Base-by-base conservation (phyloP, 1,140 invertebrate genomes). In the Trachymyrmex septentrionalis region DNA sequence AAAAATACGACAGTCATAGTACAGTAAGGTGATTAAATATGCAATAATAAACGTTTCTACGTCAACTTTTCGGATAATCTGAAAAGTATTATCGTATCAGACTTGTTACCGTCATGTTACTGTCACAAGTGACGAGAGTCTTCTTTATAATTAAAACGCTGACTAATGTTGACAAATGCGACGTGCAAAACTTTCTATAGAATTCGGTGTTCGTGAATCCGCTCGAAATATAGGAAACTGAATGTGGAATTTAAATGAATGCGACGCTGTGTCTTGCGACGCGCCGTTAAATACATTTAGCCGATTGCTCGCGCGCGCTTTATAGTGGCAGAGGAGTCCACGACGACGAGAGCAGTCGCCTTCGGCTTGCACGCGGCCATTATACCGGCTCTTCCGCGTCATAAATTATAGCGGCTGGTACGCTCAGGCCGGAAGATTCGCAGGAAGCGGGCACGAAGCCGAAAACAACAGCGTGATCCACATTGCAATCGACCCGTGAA, bases 391-490 rank as follows among this genome's bases (percentile, higher is more conserved):
- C 71, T 85, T 85, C 76, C 75, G 85, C 76, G 48, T 80, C 76
- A 86, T 86, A 86, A 86, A 80, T 86, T 86, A 86, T 80, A 69
- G 55, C 75, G 76, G 27, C 64, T 69, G 85, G 53, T 80, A 81
- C 64, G 38, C 85, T 61, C 85, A 38, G 53, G 30, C 64, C 73
- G 85, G 85, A 86, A 86, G 85, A 64, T 81, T 86, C 64, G 16
- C 73, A 80, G 85, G 85, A 86, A 86, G 76, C 64, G 85, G 27
- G 64, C 61, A 78, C 53, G 75, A 81, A 86, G 53, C 85, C 75
- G 85, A 86, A 86, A 86, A 86, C 85, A 86, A 86, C 85, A 80
- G 76, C 73, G 64, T 80, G 85, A 69, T 80, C 85, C 57, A 77
- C 86, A 72, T 81, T 50, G 75, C 67, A 55, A 71, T 80, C 75